phyloP scores from a whole-genome alignment of 2,113 vertebrate species.

The Camelus dromedarius region DNA sequence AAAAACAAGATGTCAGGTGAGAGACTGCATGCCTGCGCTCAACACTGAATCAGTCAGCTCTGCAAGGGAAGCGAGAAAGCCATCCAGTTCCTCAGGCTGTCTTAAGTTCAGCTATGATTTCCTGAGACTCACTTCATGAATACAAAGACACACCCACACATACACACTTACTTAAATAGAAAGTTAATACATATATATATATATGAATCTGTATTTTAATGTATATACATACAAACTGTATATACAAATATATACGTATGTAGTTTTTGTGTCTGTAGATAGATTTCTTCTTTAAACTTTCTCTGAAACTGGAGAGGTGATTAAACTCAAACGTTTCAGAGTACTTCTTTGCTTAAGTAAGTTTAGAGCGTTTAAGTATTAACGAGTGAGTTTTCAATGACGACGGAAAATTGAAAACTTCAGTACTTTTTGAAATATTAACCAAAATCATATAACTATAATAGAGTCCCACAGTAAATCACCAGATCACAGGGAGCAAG shows the following conservation, averaged over 20 bases:
- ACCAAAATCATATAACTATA: slow-evolving; percentile 7
- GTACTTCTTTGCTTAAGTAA: not conserved
- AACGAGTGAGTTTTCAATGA: not conserved
- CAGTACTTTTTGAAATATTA: slow-evolving; percentile 17
- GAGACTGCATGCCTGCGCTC: not conserved
- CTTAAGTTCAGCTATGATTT: not conserved
- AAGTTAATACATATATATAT: not conserved
- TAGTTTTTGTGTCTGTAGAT: not conserved
- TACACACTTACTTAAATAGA: not conserved
- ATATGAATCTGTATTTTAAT: not conserved
- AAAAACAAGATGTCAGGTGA: not conserved
- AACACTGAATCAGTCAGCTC: not conserved
- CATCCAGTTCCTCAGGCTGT: not conserved
- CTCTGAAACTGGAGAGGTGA: not conserved
- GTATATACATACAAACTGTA: not conserved
- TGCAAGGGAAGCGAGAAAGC: not conserved
- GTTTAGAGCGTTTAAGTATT: not conserved
- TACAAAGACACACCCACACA: not conserved
- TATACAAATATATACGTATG: not conserved
- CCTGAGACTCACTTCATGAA: not conserved
- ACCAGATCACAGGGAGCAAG: not conserved
- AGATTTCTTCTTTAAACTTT: not conserved
- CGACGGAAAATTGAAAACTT: not conserved
- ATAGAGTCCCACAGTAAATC: not conserved
- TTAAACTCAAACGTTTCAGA: not conserved